These are phyloP conservation scores for Thereva nobilitata DNA, from an alignment of 2,888 invertebrate genomes.

Conservation along the genomic window DNA sequence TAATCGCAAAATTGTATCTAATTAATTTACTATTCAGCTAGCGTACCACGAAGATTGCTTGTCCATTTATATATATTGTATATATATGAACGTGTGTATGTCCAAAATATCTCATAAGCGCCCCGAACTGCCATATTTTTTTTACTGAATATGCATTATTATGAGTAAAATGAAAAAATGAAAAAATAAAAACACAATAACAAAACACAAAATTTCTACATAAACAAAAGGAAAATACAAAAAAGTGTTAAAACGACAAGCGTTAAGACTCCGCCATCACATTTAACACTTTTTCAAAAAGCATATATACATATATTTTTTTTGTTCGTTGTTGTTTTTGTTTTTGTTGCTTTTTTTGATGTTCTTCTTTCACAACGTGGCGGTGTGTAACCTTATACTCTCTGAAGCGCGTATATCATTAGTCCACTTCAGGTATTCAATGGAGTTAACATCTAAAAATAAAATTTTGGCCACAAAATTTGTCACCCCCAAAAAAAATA, in stretches of 20 bases:
- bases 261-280: too few species aligned
- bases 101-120: slow-evolving; percentile 2
- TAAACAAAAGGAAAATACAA: too few species aligned
- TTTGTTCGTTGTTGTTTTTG: neutral
- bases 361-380: slow-evolving; percentile 1
- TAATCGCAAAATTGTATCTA: slow-evolving; percentile 26
- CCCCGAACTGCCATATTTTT: too few species aligned
- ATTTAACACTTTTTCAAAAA: too few species aligned
- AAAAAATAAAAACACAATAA: too few species aligned
- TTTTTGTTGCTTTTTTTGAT: slow-evolving; percentile 1
- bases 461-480: slow-evolving; percentile 10
- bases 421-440: slow-evolving; percentile 13
- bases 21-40: slow-evolving; percentile 23
- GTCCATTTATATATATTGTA: slow-evolving; percentile 1
- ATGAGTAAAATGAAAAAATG: too few species aligned
- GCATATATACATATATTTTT: too few species aligned
- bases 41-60: slow-evolving; percentile 2
- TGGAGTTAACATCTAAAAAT: slow-evolving; percentile 24
- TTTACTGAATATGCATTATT: too few species aligned
- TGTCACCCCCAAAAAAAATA: neutral
- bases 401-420: slow-evolving; percentile 14
- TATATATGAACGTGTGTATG: neutral
- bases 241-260: too few species aligned
- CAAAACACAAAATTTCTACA: too few species aligned
- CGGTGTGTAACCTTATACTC: slow-evolving; percentile 8